These are phyloP conservation scores for Ageneiosus marmoratus DNA, from an alignment of 2,113 vertebrate genomes.

Conservation along the genomic window DNA sequence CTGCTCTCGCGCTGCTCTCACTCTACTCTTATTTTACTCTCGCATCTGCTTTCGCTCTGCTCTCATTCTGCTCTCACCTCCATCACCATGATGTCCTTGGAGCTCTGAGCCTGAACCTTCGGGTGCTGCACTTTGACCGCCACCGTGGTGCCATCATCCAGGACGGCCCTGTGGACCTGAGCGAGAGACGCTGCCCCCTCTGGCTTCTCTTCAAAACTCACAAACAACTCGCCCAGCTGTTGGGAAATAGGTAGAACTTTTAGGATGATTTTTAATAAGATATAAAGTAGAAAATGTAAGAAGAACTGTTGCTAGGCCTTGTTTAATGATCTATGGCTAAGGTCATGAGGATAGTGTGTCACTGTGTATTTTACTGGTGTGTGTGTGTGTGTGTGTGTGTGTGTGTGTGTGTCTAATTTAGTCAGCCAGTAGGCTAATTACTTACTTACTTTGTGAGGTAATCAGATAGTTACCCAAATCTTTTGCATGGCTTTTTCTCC, in stretches of 20 bases:
- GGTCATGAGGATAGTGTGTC: not conserved
- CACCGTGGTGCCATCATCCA: constrained; percentile 88
- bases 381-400: not conserved
- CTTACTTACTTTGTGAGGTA: no score
- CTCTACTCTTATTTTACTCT: not conserved
- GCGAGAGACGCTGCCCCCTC: constrained; percentile 92
- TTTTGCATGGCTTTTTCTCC: no score
- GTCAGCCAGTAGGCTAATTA: no score
- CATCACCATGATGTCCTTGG: constrained; percentile 91
- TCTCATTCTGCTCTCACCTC: constrained; percentile 77
- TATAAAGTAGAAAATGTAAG: not conserved
- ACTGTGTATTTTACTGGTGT: no score
- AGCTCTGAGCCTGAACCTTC: constrained; percentile 89
- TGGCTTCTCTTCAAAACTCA: constrained; percentile 87
- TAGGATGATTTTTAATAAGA: not conserved
- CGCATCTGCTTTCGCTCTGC: not conserved
- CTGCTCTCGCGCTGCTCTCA: not conserved
- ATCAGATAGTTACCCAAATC: no score
- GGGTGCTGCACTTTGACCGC: constrained; percentile 98
- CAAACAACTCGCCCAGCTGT: constrained; percentile 88
- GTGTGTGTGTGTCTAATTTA: no score
- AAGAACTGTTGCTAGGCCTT: not conserved
- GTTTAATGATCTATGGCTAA: not conserved
- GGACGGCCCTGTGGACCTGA: constrained; percentile 95
- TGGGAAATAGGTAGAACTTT: not conserved